Evolutionary conservation across 2,888 invertebrate genomes (phyloP).

Genomic region (Pterobdella sp.): DNA sequence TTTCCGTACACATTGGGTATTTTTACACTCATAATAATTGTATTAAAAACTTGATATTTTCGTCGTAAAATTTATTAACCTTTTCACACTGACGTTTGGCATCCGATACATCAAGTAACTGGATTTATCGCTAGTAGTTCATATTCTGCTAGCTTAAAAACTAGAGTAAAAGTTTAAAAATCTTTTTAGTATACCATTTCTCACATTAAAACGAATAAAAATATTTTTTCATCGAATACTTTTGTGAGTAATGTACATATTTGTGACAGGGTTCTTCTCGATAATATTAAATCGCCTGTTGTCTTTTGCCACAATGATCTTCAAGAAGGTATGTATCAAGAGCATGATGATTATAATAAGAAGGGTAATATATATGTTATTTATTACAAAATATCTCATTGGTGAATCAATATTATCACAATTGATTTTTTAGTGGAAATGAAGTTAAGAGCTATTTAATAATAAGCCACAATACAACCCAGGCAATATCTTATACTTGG

Average conservation of each 20-base stretch:
- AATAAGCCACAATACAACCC: background rate
- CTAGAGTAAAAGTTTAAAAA: background rate
- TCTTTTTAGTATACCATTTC: background rate
- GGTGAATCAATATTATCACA: background rate
- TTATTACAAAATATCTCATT: slow-evolving; percentile 22
- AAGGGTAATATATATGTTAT: background rate
- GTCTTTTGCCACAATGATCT: slow-evolving; percentile 52
- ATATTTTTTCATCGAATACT: no score
- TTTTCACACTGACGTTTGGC: no score
- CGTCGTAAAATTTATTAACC: no score
- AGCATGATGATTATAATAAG: background rate
- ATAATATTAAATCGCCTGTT: slow-evolving; percentile 39
- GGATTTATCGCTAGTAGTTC: background rate
- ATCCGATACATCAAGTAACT: no score
- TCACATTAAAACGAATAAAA: background rate
- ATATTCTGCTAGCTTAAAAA: background rate
- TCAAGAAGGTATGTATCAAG: slow-evolving; percentile 43
- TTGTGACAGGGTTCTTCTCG: slow-evolving; percentile 35
- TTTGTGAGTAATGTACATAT: no score
- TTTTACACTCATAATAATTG: no score
- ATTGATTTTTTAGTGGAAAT: background rate
- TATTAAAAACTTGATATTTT: no score
- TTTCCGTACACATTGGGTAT: no score
- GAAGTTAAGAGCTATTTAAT: background rate
- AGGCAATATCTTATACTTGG: slow-evolving; percentile 47